Evolutionary conservation across 2,797 vertebrate species (phyloP), one percentile per base, ranked within the genome.

Genomic region (Gallirallus australis): DNA sequence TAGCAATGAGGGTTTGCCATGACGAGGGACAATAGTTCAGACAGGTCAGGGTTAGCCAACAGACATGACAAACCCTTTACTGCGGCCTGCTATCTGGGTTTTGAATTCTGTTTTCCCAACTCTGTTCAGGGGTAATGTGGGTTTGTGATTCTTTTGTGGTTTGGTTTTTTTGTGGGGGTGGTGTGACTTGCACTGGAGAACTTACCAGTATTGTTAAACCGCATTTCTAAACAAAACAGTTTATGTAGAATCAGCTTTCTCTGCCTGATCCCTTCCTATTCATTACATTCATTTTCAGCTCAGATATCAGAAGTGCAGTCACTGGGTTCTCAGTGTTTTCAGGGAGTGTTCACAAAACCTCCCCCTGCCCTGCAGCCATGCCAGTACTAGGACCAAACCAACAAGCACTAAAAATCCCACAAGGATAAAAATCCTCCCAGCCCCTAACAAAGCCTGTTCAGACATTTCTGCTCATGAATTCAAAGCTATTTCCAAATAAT

Each of bases 231-330:
- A 95, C 88, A 86, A 82, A 80, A 60, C 11, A 37, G 35, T 84
- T 89, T 64, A 70, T 92, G 93, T 86, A 54, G 33, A 66, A 77
- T 96, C 91, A 91, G 91, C 89, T 77, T 93, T 85, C 91, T 23
- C 91, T 23, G 39, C 45, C 64, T 87, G 57, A 96, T 89, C 82
- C 89, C 68, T 60, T 83, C 50, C 79, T 79, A 91, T 93, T 94
- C 90, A 93, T 61, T 23, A 53, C 81, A 63, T 70, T 86, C 68
- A 45, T 39, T 85, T 21, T 16, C 89, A 82, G 82, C 69, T 77
- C 66, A 63, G 77, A 3, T 87, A 54, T 90, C 86, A 77, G 37
- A 81, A 75, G 19, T 4, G 0, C 88, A 91, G 85, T 52, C 68
- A 64, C 35, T 40, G 65, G 35, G 48, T 56, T 28, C 76, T 63